Conservation (phyloP, 1,140 invertebrate genomes). For the Gryon sp. region DNA sequence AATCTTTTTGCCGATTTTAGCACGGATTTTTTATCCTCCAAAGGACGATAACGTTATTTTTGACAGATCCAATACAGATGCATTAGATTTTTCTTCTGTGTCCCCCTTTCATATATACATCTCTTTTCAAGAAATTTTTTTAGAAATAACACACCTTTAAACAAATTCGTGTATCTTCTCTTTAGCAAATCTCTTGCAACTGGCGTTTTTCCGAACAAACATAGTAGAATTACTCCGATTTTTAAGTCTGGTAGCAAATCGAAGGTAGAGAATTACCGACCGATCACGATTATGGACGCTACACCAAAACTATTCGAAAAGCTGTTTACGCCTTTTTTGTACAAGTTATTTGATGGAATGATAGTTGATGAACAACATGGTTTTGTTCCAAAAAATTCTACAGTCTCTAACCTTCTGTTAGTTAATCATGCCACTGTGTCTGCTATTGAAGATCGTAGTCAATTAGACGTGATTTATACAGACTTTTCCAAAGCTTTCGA, state of each 20-base stretch:
- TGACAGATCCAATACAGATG: too few relatives aligned
- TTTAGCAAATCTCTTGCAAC: background rate
- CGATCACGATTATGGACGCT: background rate
- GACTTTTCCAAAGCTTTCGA: slow-evolving; percentile 27
- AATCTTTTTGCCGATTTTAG: too few relatives aligned
- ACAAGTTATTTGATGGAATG: background rate
- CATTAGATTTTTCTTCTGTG: too few relatives aligned
- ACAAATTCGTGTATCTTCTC: background rate
- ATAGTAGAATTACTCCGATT: background rate
- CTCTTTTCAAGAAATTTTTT: too few relatives aligned
- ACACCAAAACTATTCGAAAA: slow-evolving; percentile 19
- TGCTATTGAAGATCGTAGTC: background rate
- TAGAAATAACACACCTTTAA: too few relatives aligned
- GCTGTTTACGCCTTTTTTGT: background rate
- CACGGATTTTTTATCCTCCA: too few relatives aligned
- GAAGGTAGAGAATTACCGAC: background rate
- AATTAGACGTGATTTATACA: slow-evolving; percentile 14
- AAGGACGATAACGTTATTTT: too few relatives aligned
- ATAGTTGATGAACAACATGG: slow-evolving; percentile 12
- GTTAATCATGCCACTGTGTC: background rate
- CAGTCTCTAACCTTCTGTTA: slow-evolving; percentile 1
- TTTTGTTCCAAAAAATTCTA: background rate
- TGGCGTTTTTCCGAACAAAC: background rate
- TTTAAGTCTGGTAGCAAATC: slow-evolving; percentile 5
- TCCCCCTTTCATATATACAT: too few relatives aligned